Base-by-base conservation (phyloP, 2,113 vertebrate genomes). In the Psephotus haematonotus region DNA sequence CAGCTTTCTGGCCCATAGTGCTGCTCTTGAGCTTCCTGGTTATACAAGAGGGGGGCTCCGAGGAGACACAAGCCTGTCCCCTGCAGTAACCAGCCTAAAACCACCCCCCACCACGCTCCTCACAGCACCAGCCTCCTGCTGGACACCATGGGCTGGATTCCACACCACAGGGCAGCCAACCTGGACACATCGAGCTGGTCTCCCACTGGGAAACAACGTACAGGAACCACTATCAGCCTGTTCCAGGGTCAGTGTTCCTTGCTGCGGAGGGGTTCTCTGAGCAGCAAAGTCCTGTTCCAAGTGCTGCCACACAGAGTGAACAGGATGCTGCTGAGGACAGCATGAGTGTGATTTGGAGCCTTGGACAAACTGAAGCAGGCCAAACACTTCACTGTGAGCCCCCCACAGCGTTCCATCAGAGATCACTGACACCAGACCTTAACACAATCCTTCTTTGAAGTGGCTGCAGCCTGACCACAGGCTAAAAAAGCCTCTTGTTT, bases 261-360 rank as follows among this genome's bases (percentile, higher is more conserved):
- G 9, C 20, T 64, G 49, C 17, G 28, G 52, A 53, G n/a, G 43
- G 8, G 25, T 6, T 52, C 35, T 41, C 44, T 64, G 64, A 22
- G 15, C 64, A 65, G 72, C 35, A 9, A 68, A 72, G 80, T 22
- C 59, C 69, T 20, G 18, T 6, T 28, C n/a, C 3, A 11, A 35
- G 33, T 24, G 57, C 10, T 24, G 22, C 33, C 4, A 37, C 37
- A 37, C 37, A 37, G 37, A 9, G 37, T 37, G 9, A 35, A 59
- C 33, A 20, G 55, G 35, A 28, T 1, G 14, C 1, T 37, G 65
- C 52, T 20, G 29, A 43, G 14, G 27, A 20, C 0, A 0, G 35
- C 39, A 72, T 1, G 11, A 82, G 23, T 12, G 15, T 5, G 16
- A 43, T 88, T 83, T 33, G 75, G 65, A 82, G n/a, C 74, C 20